A percentile compares a stretch with the other conserved stretches of the same genome.
These are phyloP conservation scores for Drosophila sp. DNA, from an alignment of 1,140 invertebrate species.

Conservation along the genomic window DNA sequence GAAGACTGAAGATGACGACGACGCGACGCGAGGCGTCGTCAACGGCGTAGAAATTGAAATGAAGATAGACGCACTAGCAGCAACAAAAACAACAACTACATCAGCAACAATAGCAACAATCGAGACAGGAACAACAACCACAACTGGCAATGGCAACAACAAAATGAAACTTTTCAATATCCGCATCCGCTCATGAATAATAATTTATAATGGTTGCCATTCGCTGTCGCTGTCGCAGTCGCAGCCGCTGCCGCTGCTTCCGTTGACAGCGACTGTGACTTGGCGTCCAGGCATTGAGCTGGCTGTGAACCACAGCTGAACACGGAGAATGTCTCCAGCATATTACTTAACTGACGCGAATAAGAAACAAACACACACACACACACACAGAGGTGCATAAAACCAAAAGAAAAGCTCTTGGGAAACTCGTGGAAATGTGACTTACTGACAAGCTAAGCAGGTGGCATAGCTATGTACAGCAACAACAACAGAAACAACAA, in stretches of 20 bases:
- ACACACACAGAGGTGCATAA: neutral
- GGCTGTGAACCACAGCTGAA: conserved; percentile 38
- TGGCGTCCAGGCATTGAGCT: conserved; percentile 22
- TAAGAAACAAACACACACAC: conserved; percentile 17
- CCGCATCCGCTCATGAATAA: conserved; percentile 82
- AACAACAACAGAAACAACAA: too few species aligned
- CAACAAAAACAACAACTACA: conserved; percentile 19
- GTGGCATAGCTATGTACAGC: conserved; percentile 9
- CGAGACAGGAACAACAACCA: conserved; percentile 17
- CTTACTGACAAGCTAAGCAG: conserved; percentile 25
- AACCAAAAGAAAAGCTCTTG: neutral
- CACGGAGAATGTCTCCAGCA: conserved; percentile 27
- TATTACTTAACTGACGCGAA: conserved; percentile 46
- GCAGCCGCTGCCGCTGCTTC: conserved; percentile 21
- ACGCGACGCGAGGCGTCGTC: conserved; percentile 38
- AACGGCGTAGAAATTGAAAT: conserved; percentile 75
- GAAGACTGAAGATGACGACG: conserved; percentile 35
- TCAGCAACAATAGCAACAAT: conserved; percentile 6
- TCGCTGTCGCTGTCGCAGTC: conserved; percentile 45
- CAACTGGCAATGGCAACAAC: conserved; percentile 37
- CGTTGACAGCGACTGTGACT: neutral
- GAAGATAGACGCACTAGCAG: conserved; percentile 63
- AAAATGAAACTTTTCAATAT: conserved; percentile 82
- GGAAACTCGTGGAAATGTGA: conserved; percentile 16
- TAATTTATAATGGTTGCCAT: conserved; percentile 76